phyloP scores from a whole-genome alignment of 2,113 vertebrate species.

The Notothenia coriiceps region DNA sequence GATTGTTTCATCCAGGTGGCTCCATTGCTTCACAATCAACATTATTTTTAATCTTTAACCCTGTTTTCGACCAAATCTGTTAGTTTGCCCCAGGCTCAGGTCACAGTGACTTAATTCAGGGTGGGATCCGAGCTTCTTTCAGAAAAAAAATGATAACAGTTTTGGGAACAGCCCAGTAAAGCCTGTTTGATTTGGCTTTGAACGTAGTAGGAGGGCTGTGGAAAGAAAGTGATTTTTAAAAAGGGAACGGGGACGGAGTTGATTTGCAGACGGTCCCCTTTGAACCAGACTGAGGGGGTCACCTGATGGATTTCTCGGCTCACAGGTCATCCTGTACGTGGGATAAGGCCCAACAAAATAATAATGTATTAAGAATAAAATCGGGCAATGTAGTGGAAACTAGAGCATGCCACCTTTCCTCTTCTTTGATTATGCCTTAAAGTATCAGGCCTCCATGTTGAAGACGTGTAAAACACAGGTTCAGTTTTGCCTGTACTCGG shows the following conservation, averaged over 20 bases:
- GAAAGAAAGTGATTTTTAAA: conserved; percentile 42
- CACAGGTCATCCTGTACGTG: background rate
- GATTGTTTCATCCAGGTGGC: conserved; percentile 58
- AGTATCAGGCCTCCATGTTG: background rate
- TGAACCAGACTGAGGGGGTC: conserved; percentile 8
- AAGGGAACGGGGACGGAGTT: conserved; percentile 33
- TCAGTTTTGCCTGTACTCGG: background rate
- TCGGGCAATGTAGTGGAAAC: background rate
- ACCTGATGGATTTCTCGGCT: conserved; percentile 6
- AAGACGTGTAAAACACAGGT: background rate
- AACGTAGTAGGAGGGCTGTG: background rate
- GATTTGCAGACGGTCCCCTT: conserved; percentile 12
- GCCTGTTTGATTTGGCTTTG: conserved; percentile 45
- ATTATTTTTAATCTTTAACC: conserved; percentile 57
- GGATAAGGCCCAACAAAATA: background rate
- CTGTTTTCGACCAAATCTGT: conserved; percentile 47
- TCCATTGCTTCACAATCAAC: conserved; percentile 50
- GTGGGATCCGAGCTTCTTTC: conserved; percentile 63
- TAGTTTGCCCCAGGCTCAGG: conserved; percentile 27
- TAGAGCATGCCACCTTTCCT: background rate
- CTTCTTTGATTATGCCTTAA: background rate
- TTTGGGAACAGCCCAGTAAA: conserved; percentile 13
- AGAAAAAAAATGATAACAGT: conserved; percentile 40
- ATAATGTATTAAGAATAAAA: too few relatives aligned
- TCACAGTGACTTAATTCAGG: conserved; percentile 4